phyloP scores from a whole-genome alignment of 2,797 vertebrate species.

The Tenualosa thibaudeaui region DNA sequence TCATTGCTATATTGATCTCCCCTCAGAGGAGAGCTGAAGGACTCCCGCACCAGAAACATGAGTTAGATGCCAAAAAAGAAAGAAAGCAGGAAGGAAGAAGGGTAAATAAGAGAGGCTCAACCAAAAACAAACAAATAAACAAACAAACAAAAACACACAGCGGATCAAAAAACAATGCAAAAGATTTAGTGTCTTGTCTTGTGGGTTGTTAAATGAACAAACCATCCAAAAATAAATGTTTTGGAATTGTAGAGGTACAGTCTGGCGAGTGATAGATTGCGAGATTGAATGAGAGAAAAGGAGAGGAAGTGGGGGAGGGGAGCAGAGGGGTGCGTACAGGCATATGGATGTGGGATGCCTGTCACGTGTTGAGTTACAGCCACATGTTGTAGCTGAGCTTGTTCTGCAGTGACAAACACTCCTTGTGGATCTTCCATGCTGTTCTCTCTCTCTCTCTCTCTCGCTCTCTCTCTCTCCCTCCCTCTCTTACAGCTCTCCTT shows the following conservation, averaged over 20 bases:
- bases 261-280: not conserved
- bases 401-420: conserved; percentile 6
- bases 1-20: not conserved
- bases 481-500: not conserved
- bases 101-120: not conserved
- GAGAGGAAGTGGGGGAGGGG: not conserved
- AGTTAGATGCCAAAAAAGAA: not conserved
- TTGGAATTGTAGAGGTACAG: not conserved
- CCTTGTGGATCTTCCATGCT: not conserved
- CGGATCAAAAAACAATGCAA: not conserved
- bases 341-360: not conserved
- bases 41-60: not conserved
- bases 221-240: not conserved
- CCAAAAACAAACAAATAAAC: not conserved
- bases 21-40: conserved; percentile 1
- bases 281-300: not conserved
- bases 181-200: not conserved
- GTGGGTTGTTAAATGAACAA: not conserved
- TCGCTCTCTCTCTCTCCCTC: not conserved
- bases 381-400: not conserved
- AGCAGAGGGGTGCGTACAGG: not conserved
- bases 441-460: not conserved
- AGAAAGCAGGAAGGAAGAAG: not conserved
- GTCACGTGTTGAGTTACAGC: not conserved
- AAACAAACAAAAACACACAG: not conserved